These are phyloP conservation scores for Phalacrocorax pelagicus DNA, from an alignment of 2,113 vertebrate species.

Conservation along the genomic window DNA sequence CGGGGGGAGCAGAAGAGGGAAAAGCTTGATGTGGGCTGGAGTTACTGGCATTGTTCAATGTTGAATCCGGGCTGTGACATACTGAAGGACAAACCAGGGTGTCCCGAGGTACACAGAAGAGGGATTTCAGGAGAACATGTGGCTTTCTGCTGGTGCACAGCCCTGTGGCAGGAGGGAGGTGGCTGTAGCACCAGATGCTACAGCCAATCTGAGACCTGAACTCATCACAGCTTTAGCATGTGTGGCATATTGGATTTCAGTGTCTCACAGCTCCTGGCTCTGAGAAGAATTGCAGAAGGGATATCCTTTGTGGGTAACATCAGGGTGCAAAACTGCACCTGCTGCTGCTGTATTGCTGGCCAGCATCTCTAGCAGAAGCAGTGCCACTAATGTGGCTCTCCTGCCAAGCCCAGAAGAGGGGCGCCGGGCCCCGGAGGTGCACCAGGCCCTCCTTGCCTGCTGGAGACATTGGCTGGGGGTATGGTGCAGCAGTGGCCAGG, in stretches of 20 bases:
- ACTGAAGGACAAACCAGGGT: not conserved
- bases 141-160: not conserved
- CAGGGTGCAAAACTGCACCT: not conserved
- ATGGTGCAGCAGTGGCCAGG: rapidly evolving
- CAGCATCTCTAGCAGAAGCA: rapidly evolving
- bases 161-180: not conserved
- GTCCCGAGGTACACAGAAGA: not conserved
- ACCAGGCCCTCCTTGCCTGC: not conserved
- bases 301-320: not conserved
- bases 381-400: too few relatives aligned
- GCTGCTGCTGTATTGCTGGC: not conserved
- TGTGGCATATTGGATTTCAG: rapidly evolving
- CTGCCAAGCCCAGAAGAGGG: not conserved
- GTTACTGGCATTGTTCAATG: not conserved
- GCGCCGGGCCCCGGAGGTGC: rapidly evolving
- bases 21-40: not conserved
- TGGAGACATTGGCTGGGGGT: not conserved
- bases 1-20: not conserved
- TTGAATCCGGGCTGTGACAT: not conserved
- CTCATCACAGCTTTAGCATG: not conserved
- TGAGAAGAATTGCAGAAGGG: not conserved
- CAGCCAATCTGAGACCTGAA: not conserved
- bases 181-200: not conserved
- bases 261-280: not conserved
- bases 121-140: too few relatives aligned